Percentiles rank a stretch among this genome's conserved stretches.
Evolutionary conservation across 1,140 invertebrate species (phyloP).

Genomic region (Eriocheir sinensis): DNA sequence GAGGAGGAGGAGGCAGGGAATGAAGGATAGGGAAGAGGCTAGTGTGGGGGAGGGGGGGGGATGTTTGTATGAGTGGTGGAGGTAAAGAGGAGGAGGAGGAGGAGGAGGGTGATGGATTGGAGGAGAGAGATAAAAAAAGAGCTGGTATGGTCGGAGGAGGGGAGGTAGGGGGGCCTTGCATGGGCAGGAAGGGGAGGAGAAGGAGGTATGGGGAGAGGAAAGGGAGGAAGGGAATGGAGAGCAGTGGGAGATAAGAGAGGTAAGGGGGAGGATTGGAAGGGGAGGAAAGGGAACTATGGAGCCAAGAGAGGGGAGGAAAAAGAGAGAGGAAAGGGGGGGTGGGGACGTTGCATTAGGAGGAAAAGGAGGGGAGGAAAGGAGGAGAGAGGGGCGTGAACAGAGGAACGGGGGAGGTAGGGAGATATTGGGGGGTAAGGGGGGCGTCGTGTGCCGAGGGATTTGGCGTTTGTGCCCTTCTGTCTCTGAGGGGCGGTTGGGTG

Average conservation of each 20-base stretch:
- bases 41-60: not conserved
- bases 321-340: too few species aligned
- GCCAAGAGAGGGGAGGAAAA: not conserved
- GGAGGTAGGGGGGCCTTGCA: conserved; percentile 8
- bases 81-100: not conserved
- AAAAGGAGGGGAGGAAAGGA: too few species aligned
- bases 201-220: not conserved
- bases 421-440: not conserved
- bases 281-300: not conserved
- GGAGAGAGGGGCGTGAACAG: not conserved
- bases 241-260: not conserved
- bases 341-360: not conserved
- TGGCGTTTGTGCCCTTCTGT: conserved; percentile 18
- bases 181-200: not conserved
- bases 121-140: not conserved
- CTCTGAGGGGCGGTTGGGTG: not conserved
- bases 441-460: not conserved
- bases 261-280: not conserved
- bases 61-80: not conserved
- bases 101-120: not conserved
- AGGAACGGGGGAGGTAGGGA: not conserved
- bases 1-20: not conserved
- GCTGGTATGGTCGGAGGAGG: not conserved
- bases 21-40: not conserved
- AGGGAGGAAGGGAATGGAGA: not conserved